phyloP scores from a whole-genome alignment of 1,140 invertebrate species.

The Zaprionus inermis region DNA sequence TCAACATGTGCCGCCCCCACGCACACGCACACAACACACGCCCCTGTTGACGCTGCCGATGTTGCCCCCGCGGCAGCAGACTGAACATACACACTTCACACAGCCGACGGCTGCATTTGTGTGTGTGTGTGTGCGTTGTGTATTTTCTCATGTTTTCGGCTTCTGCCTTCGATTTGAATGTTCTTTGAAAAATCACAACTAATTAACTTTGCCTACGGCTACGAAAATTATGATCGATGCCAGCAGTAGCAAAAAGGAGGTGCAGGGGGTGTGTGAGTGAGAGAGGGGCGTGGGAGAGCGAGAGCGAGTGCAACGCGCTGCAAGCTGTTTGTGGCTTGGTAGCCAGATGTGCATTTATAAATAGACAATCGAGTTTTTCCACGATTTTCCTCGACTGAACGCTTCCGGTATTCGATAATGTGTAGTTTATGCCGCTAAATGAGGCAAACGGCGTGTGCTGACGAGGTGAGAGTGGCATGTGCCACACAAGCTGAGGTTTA shows the following conservation, averaged over 20 bases:
- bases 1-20: conserved; percentile 74
- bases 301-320: conserved; percentile 1
- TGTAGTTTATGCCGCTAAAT: conserved; percentile 41
- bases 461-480: conserved; percentile 12
- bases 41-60: not conserved
- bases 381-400: conserved; percentile 24
- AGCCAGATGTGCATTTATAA: conserved; percentile 33
- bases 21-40: not conserved
- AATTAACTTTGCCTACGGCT: conserved; percentile 74
- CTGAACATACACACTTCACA: conserved; percentile 2
- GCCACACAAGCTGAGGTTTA: conserved; percentile 12
- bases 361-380: conserved; percentile 41
- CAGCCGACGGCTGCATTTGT: conserved; percentile 37
- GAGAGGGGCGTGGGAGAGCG: not conserved
- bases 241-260: not conserved
- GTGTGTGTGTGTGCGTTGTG: conserved; percentile 43
- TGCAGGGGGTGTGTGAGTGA: too few species aligned
- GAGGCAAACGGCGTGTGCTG: not conserved
- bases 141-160: conserved; percentile 20
- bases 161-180: conserved; percentile 70
- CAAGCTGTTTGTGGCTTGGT: conserved; percentile 18
- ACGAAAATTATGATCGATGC: conserved; percentile 41
- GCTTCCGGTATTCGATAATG: conserved; percentile 33
- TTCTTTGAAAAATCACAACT: conserved; percentile 83
- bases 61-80: not conserved